Conservation (phyloP, 2,888 invertebrate species). For the Diogma glabrata region DNA sequence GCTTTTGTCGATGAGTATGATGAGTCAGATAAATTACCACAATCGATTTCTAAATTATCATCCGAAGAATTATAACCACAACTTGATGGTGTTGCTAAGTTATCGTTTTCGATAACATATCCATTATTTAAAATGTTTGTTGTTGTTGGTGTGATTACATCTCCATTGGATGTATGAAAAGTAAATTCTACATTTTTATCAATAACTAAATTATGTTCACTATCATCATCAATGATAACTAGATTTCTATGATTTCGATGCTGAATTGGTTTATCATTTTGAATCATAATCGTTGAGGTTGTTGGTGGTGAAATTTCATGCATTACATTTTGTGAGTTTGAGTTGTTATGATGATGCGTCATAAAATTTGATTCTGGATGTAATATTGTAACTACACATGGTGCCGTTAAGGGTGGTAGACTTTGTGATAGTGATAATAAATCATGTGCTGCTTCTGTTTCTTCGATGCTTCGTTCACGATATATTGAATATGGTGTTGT, state of each 20-base stretch:
- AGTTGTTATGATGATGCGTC: too few relatives aligned
- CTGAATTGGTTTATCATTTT: neutral
- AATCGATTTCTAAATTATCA: constrained; percentile 7
- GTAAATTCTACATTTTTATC: too few relatives aligned
- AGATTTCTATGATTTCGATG: too few relatives aligned
- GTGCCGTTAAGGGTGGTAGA: constrained; percentile 61
- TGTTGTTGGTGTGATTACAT: neutral
- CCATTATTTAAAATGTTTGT: neutral
- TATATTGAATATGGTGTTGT: constrained; percentile 19
- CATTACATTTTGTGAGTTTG: constrained; percentile 24
- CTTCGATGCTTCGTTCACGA: constrained; percentile 59
- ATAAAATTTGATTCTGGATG: constrained; percentile 41
- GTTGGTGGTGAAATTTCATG: constrained; percentile 28
- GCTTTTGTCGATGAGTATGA: constrained; percentile 2
- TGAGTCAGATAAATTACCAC: constrained; percentile 5
- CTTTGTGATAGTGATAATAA: constrained; percentile 64
- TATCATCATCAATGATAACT: neutral
- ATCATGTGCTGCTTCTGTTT: constrained; percentile 82
- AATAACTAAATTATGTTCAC: neutral
- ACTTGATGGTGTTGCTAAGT: too few relatives aligned
- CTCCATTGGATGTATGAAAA: too few relatives aligned
- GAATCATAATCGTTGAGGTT: neutral
- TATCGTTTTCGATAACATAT: constrained; percentile 6
- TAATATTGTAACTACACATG: constrained; percentile 52
- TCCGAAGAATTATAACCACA: constrained; percentile 5